Evolutionary conservation across 2,888 invertebrate species (phyloP).

Genomic region (Stegophylla sp.): DNA sequence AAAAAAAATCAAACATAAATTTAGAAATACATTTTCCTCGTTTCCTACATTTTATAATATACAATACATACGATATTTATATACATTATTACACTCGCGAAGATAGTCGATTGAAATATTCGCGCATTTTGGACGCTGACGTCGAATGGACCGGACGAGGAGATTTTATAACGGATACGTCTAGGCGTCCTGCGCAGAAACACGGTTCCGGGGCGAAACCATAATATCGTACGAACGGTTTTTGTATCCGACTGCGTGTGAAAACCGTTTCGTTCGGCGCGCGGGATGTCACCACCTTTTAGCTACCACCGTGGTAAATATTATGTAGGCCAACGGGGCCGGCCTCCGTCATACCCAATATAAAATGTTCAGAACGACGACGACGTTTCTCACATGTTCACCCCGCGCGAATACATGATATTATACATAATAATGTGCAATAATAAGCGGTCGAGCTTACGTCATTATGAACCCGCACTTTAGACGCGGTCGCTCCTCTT

Average conservation of each 20-base stretch:
- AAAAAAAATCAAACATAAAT: slow-evolving; percentile 39
- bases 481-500: slow-evolving; percentile 23
- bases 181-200: slow-evolving; percentile 20
- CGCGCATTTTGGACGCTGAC: slow-evolving; percentile 28
- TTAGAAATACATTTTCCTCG: slow-evolving; percentile 19
- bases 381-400: slow-evolving; percentile 9
- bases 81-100: not conserved
- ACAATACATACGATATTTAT: not conserved
- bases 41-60: slow-evolving; percentile 1
- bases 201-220: not conserved
- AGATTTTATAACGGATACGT: slow-evolving; percentile 52
- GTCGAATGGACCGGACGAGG: not conserved
- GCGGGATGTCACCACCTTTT: not conserved
- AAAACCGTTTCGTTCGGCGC: slow-evolving; percentile 33
- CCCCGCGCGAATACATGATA: no score
- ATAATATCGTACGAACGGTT: not conserved
- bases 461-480: slow-evolving; percentile 54
- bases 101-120: slow-evolving; percentile 45
- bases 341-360: not conserved
- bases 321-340: slow-evolving; percentile 46
- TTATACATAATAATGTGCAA: slow-evolving; percentile 32
- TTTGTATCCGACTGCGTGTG: slow-evolving; percentile 30
- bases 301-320: not conserved
- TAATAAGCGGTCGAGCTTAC: slow-evolving; percentile 36
- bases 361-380: slow-evolving; percentile 5